Evolutionary conservation across 2,888 invertebrate genomes (phyloP), one percentile per base, ranked within the genome.

Genomic region (Portevinia maculata): DNA sequence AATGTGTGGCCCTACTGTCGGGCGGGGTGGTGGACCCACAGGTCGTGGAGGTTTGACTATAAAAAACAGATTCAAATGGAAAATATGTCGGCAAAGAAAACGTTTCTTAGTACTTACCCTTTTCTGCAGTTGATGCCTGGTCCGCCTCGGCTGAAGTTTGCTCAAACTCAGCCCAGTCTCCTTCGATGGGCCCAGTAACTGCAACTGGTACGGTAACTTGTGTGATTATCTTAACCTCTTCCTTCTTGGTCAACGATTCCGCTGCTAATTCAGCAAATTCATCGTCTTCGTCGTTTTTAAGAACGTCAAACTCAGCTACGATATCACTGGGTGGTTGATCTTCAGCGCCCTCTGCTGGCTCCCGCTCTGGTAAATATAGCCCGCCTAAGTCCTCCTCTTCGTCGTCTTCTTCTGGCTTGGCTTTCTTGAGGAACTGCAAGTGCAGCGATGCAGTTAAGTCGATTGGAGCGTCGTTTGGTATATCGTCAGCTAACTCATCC

Each of bases 191-290:
- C 79, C 92, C 87, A 6, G 92, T 91, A 53, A 92, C 91, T 84
- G 91, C 90, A 76, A 91, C 90, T 57, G 91, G 90, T 9, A 88
- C 52, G 3, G 87, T 84, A 21, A 90, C 88, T 86, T 92, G 87
- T 48, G 86, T 87, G 15, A 90, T 87, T 57, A 90, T 86, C 71
- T 88, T 89, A 28, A 91, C 88, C 34, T 92, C 91, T 85, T 92
- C 92, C 78, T 92, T 90, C 88, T 94, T 94, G 1, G 92, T 91
- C 85, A 95, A 91, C 21, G 96, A 96, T 90, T 96, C 95, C n/a
- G 94, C 93, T 15, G 96, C 96, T 91, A 96, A 89, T 87, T 93
- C 92, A 32, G 95, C 94, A 89, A 96, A 96, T 90, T 96, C 96
- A 87, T 95, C 94, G 87, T 95, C 93, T 67, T 90, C 90, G 86